Evolutionary conservation across 1,140 invertebrate species (phyloP).

Genomic region (Drosophila funebris): DNA sequence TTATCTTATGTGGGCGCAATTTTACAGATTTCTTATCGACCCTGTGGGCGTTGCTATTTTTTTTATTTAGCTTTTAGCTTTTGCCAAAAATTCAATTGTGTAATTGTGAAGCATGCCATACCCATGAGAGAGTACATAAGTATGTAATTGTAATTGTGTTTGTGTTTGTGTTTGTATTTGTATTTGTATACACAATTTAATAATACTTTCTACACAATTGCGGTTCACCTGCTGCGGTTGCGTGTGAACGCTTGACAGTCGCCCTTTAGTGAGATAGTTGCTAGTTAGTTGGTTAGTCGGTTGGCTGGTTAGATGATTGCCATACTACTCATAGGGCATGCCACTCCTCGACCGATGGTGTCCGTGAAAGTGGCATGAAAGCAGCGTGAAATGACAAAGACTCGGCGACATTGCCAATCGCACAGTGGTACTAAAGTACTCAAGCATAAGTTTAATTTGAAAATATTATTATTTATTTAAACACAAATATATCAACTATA

Average conservation of each 20-base stretch:
- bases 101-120: conserved; percentile 40
- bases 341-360: conserved; percentile 49
- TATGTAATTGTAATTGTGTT: too few relatives aligned
- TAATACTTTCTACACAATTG: conserved; percentile 52
- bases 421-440: conserved; percentile 27
- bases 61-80: too few relatives aligned
- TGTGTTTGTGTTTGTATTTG: too few relatives aligned
- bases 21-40: conserved; percentile 38
- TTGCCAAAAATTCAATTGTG: conserved; percentile 68
- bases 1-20: conserved; percentile 59
- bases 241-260: conserved; percentile 40
- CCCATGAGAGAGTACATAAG: background rate
- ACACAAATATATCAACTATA: too few relatives aligned
- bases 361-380: conserved; percentile 70
- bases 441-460: background rate
- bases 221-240: conserved; percentile 40
- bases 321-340: background rate
- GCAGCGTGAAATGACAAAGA: conserved; percentile 61
- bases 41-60: conserved; percentile 27
- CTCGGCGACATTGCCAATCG: conserved; percentile 18
- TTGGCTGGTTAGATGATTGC: conserved; percentile 23
- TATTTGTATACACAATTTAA: conserved; percentile 46
- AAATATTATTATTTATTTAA: too few relatives aligned
- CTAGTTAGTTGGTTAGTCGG: conserved; percentile 42
- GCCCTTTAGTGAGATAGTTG: conserved; percentile 49